Conservation (phyloP, 2,113 vertebrate species). For the Colaptes auratus region DNA sequence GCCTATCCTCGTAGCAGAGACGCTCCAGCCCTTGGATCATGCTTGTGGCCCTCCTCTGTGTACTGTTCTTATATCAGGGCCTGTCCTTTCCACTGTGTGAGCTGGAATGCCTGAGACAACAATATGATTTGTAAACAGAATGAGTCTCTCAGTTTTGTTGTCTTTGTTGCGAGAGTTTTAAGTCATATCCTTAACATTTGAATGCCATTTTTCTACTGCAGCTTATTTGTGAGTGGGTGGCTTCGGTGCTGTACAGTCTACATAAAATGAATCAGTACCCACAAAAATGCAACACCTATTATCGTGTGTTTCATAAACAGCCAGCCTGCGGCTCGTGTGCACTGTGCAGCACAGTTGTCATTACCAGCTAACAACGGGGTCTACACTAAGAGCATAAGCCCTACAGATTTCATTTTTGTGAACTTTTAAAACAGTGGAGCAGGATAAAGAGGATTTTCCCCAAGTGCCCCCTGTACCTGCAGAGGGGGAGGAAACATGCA, state of each 20-base stretch:
- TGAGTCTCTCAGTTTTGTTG: not conserved
- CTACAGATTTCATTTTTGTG: not conserved
- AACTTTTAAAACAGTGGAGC: not conserved
- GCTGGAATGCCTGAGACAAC: not conserved
- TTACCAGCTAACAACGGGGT: not conserved
- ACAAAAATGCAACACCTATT: constrained; percentile 48
- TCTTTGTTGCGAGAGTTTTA: not conserved
- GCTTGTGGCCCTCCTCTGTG: too few species aligned
- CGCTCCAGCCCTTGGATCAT: too few species aligned
- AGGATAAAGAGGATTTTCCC: not conserved
- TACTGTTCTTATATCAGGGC: not conserved
- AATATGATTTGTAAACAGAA: not conserved
- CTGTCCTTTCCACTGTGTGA: not conserved
- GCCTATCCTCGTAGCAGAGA: too few species aligned
- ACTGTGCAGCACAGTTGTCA: not conserved
- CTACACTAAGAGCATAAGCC: not conserved
- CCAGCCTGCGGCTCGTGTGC: not conserved
- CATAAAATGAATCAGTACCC: constrained; percentile 6
- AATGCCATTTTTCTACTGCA: not conserved
- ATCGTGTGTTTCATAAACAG: constrained; percentile 47
- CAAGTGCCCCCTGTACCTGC: not conserved
- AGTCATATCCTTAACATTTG: not conserved
- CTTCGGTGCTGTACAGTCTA: not conserved
- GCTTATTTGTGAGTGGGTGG: not conserved
- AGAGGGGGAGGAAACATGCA: not conserved